A percentile compares a stretch with the other conserved stretches of the same genome.
phyloP scores from a whole-genome alignment of 2,113 vertebrate species.

The Colinus virginianus region DNA sequence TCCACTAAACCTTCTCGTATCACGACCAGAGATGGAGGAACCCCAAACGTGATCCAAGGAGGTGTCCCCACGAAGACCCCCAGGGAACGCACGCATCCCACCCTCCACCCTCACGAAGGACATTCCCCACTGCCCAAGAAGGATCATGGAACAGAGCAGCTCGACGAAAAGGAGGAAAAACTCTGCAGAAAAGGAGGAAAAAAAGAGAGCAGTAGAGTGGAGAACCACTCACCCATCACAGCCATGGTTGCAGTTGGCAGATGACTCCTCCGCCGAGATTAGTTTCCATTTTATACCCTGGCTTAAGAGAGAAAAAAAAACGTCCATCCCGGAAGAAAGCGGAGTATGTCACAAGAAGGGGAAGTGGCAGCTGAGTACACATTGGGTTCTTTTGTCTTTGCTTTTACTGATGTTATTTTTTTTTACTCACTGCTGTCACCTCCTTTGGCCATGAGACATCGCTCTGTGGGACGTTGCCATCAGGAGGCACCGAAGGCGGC shows the following conservation, averaged over 20 bases:
- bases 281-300: conserved; percentile 17
- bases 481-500: fast-evolving
- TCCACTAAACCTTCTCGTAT: not conserved
- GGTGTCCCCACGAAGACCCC: not conserved
- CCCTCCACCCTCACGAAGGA: not conserved
- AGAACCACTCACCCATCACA: conserved; percentile 5
- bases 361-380: not conserved
- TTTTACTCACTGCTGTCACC: not conserved
- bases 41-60: not conserved
- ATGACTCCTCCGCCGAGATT: not conserved
- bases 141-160: not conserved
- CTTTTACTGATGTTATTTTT: no score
- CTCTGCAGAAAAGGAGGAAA: not conserved
- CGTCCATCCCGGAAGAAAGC: fast-evolving
- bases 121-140: no score
- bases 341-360: not conserved
- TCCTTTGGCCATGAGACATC: not conserved
- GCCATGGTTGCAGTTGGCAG: not conserved
- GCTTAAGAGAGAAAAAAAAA: not conserved
- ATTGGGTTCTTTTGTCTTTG: not conserved
- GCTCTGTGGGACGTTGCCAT: fast-evolving
- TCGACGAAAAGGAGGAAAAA: not conserved
- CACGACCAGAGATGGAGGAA: not conserved
- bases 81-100: not conserved
- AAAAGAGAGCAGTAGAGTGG: fast-evolving